A percentile compares a stretch with the other conserved stretches of the same genome.
phyloP scores from a whole-genome alignment of 2,888 invertebrate genomes.

The Nemapogon koenigi region DNA sequence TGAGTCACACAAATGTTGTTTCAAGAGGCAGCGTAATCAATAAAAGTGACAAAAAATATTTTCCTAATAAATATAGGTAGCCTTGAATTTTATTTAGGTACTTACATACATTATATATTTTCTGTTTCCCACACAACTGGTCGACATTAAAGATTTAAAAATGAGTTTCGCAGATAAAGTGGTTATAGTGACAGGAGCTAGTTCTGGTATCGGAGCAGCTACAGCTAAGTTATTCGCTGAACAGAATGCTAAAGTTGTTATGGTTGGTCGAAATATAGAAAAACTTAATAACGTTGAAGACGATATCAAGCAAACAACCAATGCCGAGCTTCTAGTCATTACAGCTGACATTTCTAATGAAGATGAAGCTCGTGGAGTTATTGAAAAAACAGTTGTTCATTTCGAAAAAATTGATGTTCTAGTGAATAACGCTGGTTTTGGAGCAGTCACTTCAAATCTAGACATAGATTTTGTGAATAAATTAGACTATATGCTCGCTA shows the following conservation, averaged over 20 bases:
- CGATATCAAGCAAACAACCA: constrained; percentile 18
- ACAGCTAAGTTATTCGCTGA: constrained; percentile 27
- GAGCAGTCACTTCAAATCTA: constrained; percentile 6
- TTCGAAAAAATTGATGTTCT: constrained; percentile 17
- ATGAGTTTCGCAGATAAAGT: constrained; percentile 25
- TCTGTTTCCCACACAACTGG: too few species aligned
- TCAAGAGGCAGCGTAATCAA: too few species aligned
- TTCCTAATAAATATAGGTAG: too few species aligned
- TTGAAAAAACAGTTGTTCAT: constrained; percentile 15
- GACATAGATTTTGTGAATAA: constrained; percentile 12
- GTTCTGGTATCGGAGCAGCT: too few species aligned
- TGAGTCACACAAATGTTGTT: too few species aligned
- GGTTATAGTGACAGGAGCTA: constrained; percentile 30
- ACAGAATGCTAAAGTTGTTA: constrained; percentile 24
- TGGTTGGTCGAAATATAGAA: constrained; percentile 24
- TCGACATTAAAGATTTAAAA: too few species aligned
- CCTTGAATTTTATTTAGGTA: too few species aligned
- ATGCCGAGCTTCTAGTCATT: constrained; percentile 17
- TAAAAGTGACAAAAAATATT: too few species aligned
- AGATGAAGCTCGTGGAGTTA: constrained; percentile 14
- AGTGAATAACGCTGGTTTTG: constrained; percentile 18
- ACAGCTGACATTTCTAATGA: constrained; percentile 20
- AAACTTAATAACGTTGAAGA: constrained; percentile 22
- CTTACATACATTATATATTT: too few species aligned
- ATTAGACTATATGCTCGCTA: constrained; percentile 15